A percentile compares a stretch with the other conserved stretches of the same genome.
Conservation (phyloP, 2,797 vertebrate species). For the Morus bassanus region DNA sequence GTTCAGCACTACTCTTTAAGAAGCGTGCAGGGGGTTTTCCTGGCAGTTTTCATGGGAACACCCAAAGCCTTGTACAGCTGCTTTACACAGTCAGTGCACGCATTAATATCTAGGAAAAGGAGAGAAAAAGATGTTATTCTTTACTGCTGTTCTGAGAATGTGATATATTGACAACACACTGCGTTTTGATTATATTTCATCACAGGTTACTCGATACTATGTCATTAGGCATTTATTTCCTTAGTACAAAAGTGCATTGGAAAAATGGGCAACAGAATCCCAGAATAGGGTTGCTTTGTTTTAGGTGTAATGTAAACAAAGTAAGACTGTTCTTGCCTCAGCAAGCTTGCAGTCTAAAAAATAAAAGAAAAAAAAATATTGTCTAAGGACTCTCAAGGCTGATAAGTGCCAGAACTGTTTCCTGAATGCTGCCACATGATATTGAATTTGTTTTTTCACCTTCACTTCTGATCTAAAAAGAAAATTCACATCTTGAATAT, state of each 20-base stretch:
- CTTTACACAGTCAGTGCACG: background rate
- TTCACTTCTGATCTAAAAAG: background rate
- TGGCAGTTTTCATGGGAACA: background rate
- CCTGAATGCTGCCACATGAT: background rate
- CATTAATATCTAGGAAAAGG: background rate
- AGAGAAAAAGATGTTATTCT: background rate
- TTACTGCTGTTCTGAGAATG: background rate
- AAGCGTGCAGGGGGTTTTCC: background rate
- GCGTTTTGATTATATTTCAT: background rate
- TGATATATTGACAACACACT: accelerated
- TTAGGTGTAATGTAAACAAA: background rate
- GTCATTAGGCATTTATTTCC: background rate
- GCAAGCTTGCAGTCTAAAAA: background rate
- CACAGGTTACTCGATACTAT: background rate
- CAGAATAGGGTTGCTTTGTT: background rate
- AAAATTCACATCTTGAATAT: background rate
- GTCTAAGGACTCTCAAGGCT: background rate
- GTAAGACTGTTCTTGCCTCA: background rate
- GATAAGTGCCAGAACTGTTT: background rate
- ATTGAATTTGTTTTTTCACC: background rate
- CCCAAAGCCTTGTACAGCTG: background rate
- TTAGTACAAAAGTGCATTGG: background rate
- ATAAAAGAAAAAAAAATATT: background rate
- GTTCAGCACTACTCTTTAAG: background rate
- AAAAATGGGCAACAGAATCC: background rate